Conservation (phyloP, 2,113 vertebrate genomes). For the Trochalopteron elliotii region DNA sequence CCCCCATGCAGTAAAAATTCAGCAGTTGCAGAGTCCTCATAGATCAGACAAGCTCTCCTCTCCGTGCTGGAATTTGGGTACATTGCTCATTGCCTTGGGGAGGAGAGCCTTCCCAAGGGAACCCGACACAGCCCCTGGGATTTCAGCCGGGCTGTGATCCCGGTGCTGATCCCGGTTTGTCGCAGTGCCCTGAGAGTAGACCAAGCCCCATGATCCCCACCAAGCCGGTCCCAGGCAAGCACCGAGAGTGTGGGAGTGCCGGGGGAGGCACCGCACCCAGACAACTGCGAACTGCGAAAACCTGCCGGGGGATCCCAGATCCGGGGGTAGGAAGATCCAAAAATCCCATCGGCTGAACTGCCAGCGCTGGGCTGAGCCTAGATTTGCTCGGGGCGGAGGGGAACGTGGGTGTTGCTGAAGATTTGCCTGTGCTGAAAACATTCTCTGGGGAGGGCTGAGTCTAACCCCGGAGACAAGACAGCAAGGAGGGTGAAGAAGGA, state of each 20-base stretch:
- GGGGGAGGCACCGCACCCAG: background rate
- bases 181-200: rapidly evolving
- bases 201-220: background rate
- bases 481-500: background rate
- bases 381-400: background rate
- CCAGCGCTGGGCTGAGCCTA: background rate
- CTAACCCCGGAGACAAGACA: rapidly evolving
- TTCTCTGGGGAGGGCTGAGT: background rate
- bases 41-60: background rate
- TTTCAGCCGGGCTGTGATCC: background rate
- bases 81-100: rapidly evolving
- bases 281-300: background rate
- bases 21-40: background rate
- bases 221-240: background rate
- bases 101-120: background rate
- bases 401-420: background rate
- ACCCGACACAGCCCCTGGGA: rapidly evolving
- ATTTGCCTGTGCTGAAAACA: background rate
- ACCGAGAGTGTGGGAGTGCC: background rate
- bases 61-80: background rate
- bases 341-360: background rate
- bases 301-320: background rate
- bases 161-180: rapidly evolving
- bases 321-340: background rate
- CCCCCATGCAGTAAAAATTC: too few species aligned